Conservation (phyloP, 2,888 invertebrate species). For the Latrodectus hesperus region DNA sequence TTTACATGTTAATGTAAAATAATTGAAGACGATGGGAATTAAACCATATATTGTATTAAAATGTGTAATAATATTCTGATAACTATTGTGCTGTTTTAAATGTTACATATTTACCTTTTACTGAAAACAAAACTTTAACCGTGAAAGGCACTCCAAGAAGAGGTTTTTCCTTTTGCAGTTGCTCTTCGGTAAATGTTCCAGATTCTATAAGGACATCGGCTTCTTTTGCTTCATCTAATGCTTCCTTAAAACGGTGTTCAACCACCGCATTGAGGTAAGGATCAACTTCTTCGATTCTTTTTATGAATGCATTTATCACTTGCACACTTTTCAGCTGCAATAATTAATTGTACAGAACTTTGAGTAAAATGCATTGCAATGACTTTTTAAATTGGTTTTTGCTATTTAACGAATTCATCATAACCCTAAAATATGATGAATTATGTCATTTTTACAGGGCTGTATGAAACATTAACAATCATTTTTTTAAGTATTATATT, state of each 20-base stretch:
- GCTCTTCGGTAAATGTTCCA: slow-evolving; percentile 79
- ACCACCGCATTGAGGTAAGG: slow-evolving; percentile 86
- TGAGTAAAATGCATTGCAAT: too few species aligned
- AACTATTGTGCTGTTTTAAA: too few species aligned
- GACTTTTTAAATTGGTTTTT: too few species aligned
- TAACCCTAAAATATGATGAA: too few species aligned
- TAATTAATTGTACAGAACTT: neutral
- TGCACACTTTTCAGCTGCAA: slow-evolving; percentile 82
- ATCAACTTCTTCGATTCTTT: slow-evolving; percentile 86
- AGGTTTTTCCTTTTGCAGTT: slow-evolving; percentile 80
- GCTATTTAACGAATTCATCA: too few species aligned
- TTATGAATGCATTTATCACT: slow-evolving; percentile 83
- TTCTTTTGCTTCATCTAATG: slow-evolving; percentile 84
- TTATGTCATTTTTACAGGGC: too few species aligned
- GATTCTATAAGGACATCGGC: slow-evolving; percentile 83
- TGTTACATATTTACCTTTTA: slow-evolving; percentile 80
- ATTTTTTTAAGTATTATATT: too few species aligned
- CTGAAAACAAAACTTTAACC: slow-evolving; percentile 89
- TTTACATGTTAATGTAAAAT: too few species aligned
- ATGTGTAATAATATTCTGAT: too few species aligned
- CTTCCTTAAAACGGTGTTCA: slow-evolving; percentile 85
- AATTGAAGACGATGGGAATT: too few species aligned
- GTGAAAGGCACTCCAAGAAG: slow-evolving; percentile 93
- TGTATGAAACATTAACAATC: too few species aligned
- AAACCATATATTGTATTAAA: too few species aligned